Percentiles rank a stretch among this genome's conserved stretches.
phyloP scores from a whole-genome alignment of 2,888 invertebrate species.

The Amblyteles armatorius region DNA sequence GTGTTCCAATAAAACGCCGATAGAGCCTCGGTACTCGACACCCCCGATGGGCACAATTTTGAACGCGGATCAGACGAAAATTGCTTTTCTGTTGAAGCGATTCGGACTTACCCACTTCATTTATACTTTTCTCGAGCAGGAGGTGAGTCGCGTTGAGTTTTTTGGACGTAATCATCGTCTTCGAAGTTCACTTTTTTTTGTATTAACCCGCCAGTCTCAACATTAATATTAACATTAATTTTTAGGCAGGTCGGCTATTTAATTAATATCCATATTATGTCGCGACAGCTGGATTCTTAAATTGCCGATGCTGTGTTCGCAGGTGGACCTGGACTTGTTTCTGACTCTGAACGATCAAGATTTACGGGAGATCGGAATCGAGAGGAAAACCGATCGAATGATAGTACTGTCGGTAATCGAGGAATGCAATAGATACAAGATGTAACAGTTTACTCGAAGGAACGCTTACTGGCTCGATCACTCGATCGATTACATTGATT shows the following conservation, averaged over 20 bases:
- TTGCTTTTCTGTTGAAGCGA: slow-evolving; percentile 75
- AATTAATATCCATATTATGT: not conserved
- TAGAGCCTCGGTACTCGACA: slow-evolving; percentile 77
- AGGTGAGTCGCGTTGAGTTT: slow-evolving; percentile 72
- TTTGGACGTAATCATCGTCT: slow-evolving; percentile 14
- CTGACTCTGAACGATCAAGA: slow-evolving; percentile 78
- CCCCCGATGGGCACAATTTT: slow-evolving; percentile 79
- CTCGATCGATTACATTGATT: not conserved
- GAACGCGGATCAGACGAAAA: slow-evolving; percentile 74
- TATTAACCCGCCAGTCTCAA: too few relatives aligned
- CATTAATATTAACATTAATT: too few relatives aligned
- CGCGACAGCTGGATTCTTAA: not conserved
- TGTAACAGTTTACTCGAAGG: slow-evolving; percentile 41
- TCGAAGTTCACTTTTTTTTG: not conserved
- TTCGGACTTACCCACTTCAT: slow-evolving; percentile 76
- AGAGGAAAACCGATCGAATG: slow-evolving; percentile 75
- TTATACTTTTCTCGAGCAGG: slow-evolving; percentile 79
- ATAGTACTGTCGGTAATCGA: slow-evolving; percentile 73
- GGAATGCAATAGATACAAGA: slow-evolving; percentile 69
- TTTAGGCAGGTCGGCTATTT: too few relatives aligned
- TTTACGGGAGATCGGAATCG: slow-evolving; percentile 80
- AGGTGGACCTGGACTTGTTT: slow-evolving; percentile 82
- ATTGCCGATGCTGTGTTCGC: slow-evolving; percentile 44
- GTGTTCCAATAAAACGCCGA: slow-evolving; percentile 75
- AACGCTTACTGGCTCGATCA: not conserved